Conservation (phyloP, 2,797 vertebrate genomes). For the Lepilemur septentrionalis region DNA sequence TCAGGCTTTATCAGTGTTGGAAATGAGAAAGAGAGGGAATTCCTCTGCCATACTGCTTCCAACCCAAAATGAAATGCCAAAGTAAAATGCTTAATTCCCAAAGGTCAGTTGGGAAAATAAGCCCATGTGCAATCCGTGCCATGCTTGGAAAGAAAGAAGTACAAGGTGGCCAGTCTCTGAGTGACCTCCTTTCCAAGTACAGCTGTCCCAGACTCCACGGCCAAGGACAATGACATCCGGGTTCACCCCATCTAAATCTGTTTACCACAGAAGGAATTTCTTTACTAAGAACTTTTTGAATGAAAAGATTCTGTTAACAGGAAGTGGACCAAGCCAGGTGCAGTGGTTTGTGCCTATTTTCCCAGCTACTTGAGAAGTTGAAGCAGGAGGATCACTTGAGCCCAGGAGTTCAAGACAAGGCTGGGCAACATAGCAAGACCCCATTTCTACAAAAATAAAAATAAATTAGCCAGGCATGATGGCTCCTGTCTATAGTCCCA, state of each 20-base stretch:
- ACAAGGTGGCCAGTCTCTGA: not conserved
- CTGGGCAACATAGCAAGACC: not conserved
- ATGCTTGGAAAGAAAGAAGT: not conserved
- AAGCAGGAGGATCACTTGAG: not conserved
- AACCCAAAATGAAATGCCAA: not conserved
- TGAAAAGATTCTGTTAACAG: not conserved
- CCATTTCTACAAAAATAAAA: not conserved
- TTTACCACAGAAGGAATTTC: not conserved
- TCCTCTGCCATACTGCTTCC: not conserved
- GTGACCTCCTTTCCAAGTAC: not conserved
- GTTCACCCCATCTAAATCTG: not conserved
- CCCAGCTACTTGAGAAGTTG: not conserved
- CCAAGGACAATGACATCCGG: not conserved
- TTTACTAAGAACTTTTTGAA: not conserved
- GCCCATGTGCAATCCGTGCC: no score
- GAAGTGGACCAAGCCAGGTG: not conserved
- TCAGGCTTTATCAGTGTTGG: not conserved
- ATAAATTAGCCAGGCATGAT: no score
- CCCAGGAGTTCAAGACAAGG: not conserved
- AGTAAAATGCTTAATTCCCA: not conserved
- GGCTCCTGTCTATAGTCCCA: no score
- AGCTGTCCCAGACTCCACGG: not conserved
- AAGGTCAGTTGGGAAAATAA: not conserved
- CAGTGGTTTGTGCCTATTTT: not conserved
- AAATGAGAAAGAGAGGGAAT: not conserved